Conservation (phyloP, 2,113 vertebrate species). For the Oxyura jamaicensis region DNA sequence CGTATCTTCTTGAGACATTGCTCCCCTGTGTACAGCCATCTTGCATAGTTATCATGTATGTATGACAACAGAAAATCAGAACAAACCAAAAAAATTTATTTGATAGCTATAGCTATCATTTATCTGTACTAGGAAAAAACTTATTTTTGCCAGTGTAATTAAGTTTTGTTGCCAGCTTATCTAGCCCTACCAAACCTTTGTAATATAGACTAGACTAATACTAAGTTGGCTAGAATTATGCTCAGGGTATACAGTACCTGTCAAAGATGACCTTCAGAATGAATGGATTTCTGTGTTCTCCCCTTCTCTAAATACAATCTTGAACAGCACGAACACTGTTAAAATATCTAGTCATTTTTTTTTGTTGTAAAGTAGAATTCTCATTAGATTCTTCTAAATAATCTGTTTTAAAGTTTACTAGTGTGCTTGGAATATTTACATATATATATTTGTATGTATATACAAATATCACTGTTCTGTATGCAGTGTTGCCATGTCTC, state of each 20-base stretch:
- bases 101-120: neutral
- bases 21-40: neutral
- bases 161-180: neutral
- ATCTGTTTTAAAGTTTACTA: neutral
- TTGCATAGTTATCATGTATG: neutral
- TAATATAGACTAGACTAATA: neutral
- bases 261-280: neutral
- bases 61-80: neutral
- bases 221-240: neutral
- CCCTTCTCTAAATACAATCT: neutral
- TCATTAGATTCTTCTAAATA: neutral
- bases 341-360: neutral
- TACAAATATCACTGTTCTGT: neutral
- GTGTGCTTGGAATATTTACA: neutral
- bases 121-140: neutral
- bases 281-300: neutral
- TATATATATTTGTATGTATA: neutral
- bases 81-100: neutral
- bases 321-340: neutral
- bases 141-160: neutral
- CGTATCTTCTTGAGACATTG: neutral
- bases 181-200: neutral
- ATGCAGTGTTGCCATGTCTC: neutral
- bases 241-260: neutral
- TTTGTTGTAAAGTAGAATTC: neutral